Conservation (phyloP, 1,140 invertebrate genomes). For the Drosophila ogumai region DNA sequence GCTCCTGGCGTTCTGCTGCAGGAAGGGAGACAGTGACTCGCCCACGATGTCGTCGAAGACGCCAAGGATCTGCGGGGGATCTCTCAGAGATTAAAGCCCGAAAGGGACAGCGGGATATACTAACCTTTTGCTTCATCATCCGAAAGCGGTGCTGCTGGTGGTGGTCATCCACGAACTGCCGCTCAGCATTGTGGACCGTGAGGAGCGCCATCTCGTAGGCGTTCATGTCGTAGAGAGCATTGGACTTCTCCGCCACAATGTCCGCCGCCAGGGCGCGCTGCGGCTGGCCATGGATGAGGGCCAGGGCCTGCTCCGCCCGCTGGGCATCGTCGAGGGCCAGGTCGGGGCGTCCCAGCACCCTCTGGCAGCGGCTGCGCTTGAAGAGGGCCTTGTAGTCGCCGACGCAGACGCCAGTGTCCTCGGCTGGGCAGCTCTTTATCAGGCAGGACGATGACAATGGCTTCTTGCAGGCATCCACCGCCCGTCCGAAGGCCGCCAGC, state of each 20-base stretch:
- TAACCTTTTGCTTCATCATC: constrained; percentile 12
- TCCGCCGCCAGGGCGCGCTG: background rate
- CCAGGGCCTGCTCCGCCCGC: constrained; percentile 21
- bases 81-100: background rate
- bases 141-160: constrained; percentile 1
- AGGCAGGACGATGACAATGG: background rate
- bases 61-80: constrained; percentile 2
- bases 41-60: constrained; percentile 50
- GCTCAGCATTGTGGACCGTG: constrained; percentile 17
- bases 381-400: constrained; percentile 1
- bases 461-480: constrained; percentile 24
- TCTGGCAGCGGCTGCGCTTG: constrained; percentile 11
- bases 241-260: constrained; percentile 16
- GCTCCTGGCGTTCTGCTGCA: constrained; percentile 18
- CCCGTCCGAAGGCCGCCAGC: constrained; percentile 4
- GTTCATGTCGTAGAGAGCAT: constrained; percentile 47
- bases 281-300: background rate
- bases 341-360: constrained; percentile 26
- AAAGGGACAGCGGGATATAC: background rate
- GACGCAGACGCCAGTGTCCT: background rate
- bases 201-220: constrained; percentile 45
- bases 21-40: constrained; percentile 19
- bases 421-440: background rate
- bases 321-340: constrained; percentile 23
- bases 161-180: background rate